Percentiles rank a stretch among this genome's conserved stretches.
Evolutionary conservation across 2,888 invertebrate species (phyloP).

Genomic region (Emmelina monodactyla): DNA sequence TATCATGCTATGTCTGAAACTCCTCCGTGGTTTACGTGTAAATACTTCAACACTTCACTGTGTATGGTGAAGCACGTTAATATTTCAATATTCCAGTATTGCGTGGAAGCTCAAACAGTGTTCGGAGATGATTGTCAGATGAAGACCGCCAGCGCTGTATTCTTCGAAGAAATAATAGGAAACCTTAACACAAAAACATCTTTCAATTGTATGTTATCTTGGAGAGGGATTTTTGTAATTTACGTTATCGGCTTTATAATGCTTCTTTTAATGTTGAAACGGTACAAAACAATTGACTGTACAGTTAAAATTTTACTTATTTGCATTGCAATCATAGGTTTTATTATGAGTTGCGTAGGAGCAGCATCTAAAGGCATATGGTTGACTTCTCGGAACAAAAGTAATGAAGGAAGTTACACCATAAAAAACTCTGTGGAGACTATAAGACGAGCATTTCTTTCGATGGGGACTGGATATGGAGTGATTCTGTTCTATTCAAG

Average conservation of each 20-base stretch:
- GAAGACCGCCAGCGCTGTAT: slow-evolving; percentile 42
- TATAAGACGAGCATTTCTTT: slow-evolving; percentile 28
- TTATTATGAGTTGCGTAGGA: slow-evolving; percentile 35
- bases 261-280: slow-evolving; percentile 34
- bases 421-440: slow-evolving; percentile 21
- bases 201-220: slow-evolving; percentile 24
- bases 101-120: slow-evolving; percentile 38
- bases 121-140: slow-evolving; percentile 44
- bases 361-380: slow-evolving; percentile 42
- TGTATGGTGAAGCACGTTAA: slow-evolving; percentile 52
- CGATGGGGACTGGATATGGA: slow-evolving; percentile 39
- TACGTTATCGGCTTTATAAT: slow-evolving; percentile 22
- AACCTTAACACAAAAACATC: slow-evolving; percentile 25
- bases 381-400: slow-evolving; percentile 32
- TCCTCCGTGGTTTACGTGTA: slow-evolving; percentile 46
- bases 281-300: slow-evolving; percentile 30
- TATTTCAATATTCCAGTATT: slow-evolving; percentile 45
- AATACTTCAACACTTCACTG: slow-evolving; percentile 28
- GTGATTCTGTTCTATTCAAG: slow-evolving; percentile 36
- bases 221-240: slow-evolving; percentile 32
- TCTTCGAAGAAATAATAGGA: slow-evolving; percentile 44
- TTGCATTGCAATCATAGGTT: slow-evolving; percentile 26
- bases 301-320: slow-evolving; percentile 24
- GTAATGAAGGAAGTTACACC: slow-evolving; percentile 24
- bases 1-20: slow-evolving; percentile 35